Evolutionary conservation across 2,888 invertebrate genomes (phyloP).

Genomic region (Ophion slaviceki): DNA sequence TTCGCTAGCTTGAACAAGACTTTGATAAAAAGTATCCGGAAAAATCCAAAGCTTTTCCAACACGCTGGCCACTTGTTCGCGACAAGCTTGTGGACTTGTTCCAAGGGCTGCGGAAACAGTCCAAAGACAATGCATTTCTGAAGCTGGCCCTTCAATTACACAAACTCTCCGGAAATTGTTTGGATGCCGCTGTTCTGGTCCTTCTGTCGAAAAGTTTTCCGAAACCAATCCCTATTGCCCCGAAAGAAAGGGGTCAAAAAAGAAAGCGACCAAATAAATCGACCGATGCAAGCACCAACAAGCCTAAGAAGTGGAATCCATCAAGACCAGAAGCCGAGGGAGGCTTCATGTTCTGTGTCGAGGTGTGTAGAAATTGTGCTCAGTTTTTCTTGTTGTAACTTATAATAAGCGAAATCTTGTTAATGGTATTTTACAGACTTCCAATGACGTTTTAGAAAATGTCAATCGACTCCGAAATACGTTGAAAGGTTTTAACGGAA

Average conservation of each 20-base stretch:
- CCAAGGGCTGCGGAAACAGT: neutral
- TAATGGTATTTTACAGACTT: slow-evolving; percentile 13
- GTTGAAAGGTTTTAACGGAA: slow-evolving; percentile 5
- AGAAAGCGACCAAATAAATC: neutral
- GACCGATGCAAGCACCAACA: neutral
- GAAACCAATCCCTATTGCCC: neutral
- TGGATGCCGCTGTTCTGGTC: slow-evolving; percentile 6
- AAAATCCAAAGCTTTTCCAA: neutral
- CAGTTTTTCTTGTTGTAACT: slow-evolving; percentile 2
- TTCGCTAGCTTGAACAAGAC: slow-evolving; percentile 9
- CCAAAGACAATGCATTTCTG: neutral
- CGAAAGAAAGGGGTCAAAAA: neutral
- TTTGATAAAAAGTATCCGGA: slow-evolving; percentile 18
- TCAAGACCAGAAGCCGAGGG: slow-evolving; percentile 7
- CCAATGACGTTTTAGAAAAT: slow-evolving; percentile 3
- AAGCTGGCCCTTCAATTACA: neutral
- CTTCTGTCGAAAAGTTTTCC: slow-evolving; percentile 8
- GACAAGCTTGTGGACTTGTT: neutral
- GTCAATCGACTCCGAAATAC: slow-evolving; percentile 5
- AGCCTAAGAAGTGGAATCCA: slow-evolving; percentile 6
- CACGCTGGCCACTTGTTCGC: neutral
- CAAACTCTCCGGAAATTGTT: neutral
- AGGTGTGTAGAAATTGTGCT: slow-evolving; percentile 16
- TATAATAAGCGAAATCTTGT: neutral
- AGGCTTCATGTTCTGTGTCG: slow-evolving; percentile 19